Base-by-base conservation (phyloP, 2,888 invertebrate species). In the Ennomos fuscantarius region DNA sequence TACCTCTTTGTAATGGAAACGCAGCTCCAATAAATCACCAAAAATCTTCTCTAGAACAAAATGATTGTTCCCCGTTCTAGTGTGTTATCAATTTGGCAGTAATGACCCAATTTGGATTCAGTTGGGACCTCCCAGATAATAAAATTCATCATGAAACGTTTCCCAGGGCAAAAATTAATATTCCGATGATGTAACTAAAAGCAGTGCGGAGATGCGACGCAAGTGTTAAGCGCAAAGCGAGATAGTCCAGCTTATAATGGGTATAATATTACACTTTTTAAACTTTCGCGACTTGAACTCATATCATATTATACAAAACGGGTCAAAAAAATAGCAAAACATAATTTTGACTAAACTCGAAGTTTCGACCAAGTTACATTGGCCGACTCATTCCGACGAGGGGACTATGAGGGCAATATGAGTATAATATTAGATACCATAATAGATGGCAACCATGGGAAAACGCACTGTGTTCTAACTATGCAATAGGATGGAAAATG, bases 71-170 rank as follows among this genome's bases (percentile, higher is more conserved):
- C 70, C 65, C 56, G 64, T 78, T 76, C 74, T 71, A 83, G 83
- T 84, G 82, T 85, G 85, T 89, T 89, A 89, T 89, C 89, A 89
- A 89, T 87, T 88, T 78, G 73, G 75, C 79, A 82, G 81, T 88
- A 91, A 91, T 90, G 84, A 81, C 79, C 80, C 88, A 82, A 89
- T 91, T 90, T 89, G 89, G 81, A 91, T 91, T 87, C 90, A 84
- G 76, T 76, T 70, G 79, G 81, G 81, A 78, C 77, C 75, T 71
- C 78, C 70, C 79, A 85, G 85, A 88, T 89, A 88, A 87, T 89
- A 89, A 89, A 89, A 89, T 89, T 90, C 89, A 89, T 89, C 89
- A 86, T 78, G 81, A 72, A 82, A 84, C 81, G 83, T 83, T 86
- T 84, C 84, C 84, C 81, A 79, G 81, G 81, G 84, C 85, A 87